Evolutionary conservation across 2,888 invertebrate species (phyloP), one percentile per base, ranked within the genome.

Genomic region (Sturmia bella): DNA sequence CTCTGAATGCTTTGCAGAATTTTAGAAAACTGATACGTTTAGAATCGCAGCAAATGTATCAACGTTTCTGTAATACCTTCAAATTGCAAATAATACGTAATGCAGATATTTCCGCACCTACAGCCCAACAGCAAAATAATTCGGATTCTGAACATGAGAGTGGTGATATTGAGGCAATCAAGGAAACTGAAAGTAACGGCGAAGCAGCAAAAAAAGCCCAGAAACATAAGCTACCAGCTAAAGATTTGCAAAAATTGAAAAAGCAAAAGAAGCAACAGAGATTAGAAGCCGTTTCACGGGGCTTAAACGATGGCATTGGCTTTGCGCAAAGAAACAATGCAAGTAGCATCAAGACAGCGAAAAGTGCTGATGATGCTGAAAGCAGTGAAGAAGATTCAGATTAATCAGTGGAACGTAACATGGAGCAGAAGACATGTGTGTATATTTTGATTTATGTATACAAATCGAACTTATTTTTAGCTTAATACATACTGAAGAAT

Each of bases 201-300:
- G n/a, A 80, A 37, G 27, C 19, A n/a, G 59, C 63, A 17, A 4
- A 57, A 32, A 73, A 39, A 19, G 56, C 27, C 11, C 64, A 81
- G 69, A 85, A 84, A 32, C 83, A 84, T 1, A 80, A 85, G 48
- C 59, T 83, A 3, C 13, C 37, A 0, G 72, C 50, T 0, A 73
- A 80, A 27, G 84, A 85, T 66, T 68, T 84, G 15, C 85, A 84
- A 9, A 87, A 87, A 72, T 75, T 85, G 12, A 89, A 87, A 63
- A 89, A 88, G 69, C 74, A 86, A 37, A 87, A 86, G 73, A 89
- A 89, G 73, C 84, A 85, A 59, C 84, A 87, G 56, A 86, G 89
- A n/a, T 76, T 89, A 81, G 86, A 86, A 57, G 83, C 84, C 3
- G 84, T 86, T 6, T 89, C 89, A 0, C 85, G 84, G 19, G 89